Base-by-base conservation (phyloP, 2,888 invertebrate species). In the Drosophila macrospina region DNA sequence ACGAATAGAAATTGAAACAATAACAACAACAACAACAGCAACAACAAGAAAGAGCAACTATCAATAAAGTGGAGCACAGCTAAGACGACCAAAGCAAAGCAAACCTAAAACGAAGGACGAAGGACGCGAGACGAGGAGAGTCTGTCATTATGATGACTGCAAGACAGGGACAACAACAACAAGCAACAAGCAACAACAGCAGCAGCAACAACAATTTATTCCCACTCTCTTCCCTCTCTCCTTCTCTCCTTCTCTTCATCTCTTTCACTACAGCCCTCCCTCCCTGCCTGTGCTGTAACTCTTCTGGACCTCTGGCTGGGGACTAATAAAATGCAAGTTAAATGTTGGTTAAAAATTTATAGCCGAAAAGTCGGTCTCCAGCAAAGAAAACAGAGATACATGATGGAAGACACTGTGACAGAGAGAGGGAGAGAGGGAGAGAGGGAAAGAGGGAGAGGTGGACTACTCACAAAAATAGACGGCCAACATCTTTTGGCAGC, bases 341-440 rank as follows among this genome's bases (percentile, higher is more conserved):
- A 90, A 84, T 82, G 86, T 86, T 89, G 88, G 78, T 88, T 89
- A 88, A 88, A 86, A 81, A 88, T 89, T 76, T 81, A 88, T 79
- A 57, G 78, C 85, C 71, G 52, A 59, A 44, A 57, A 47, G 37
- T 39, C 24, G 30, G 45, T 24, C 42, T 44, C 30, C 20, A 16
- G 30, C 8, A 42, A 10, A 26, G n/a, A n/a, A 13, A 15, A 28
- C 15, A 45, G 28, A 37, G 44, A 42, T 13, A 42, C 41, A 52
- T 16, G 36, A 24, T 5, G n/a, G 2, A 47, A 37, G 6, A 16
- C n/a, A 26, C 28, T 13, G 32, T 8, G 16, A 32, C n/a, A 34
- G 7, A 47, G 0, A 32, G 11, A 36, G 10, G 28, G 13, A 16
- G 11, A 26, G 1, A 26, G 2, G 11, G 6, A 24, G 6, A 36